Base-by-base conservation (phyloP, 2,888 invertebrate species). In the Sminthurinus aureus region DNA sequence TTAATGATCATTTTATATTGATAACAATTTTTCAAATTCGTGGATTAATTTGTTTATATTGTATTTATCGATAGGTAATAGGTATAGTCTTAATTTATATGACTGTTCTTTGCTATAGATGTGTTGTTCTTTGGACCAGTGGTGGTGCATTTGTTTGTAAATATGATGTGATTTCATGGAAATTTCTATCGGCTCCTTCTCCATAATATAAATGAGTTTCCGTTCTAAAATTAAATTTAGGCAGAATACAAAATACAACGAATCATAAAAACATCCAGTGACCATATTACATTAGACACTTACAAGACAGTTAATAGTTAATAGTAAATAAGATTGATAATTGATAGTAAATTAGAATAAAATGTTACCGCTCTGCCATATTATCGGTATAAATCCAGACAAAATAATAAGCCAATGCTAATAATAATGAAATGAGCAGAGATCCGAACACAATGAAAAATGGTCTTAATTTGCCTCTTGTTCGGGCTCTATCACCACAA, bases 361-460 rank as follows among this genome's bases (percentile, higher is more conserved):
- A 38, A 38, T 38, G 38, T 38, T 38, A 38, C 64, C 50, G 76
- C 85, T 87, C 87, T 85, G 82, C 38, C 38, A 38, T 38, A 38
- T 38, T 38, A 85, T 88, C 87, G n/a, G 88, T 88, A 81, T 88
- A 88, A 78, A 88, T 87, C 88, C 88, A 88, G 12, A 88, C 87
- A 85, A 88, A 88, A 82, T 88, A 88, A 76, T 88, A 88, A 80
- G 88, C 88, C 83, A 88, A 78, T 18, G 88, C 88, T 77, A 88
- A 86, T 77, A 87, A 86, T n/a, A 88, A 84, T 13, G 88, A 88
- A 75, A 88, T 87, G 13, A 88, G 86, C 12, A 88, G 85, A 69
- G 88, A 88, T 64, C 88, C 88, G 85, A 88, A 88, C 20, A 88
- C 88, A 76, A 88, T 87, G 81, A 88, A 88, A 83, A 88, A 88